A percentile compares a stretch with the other conserved stretches of the same genome.
Evolutionary conservation across 2,797 vertebrate species (phyloP).

Genomic region (Chiloscyllium punctatum): DNA sequence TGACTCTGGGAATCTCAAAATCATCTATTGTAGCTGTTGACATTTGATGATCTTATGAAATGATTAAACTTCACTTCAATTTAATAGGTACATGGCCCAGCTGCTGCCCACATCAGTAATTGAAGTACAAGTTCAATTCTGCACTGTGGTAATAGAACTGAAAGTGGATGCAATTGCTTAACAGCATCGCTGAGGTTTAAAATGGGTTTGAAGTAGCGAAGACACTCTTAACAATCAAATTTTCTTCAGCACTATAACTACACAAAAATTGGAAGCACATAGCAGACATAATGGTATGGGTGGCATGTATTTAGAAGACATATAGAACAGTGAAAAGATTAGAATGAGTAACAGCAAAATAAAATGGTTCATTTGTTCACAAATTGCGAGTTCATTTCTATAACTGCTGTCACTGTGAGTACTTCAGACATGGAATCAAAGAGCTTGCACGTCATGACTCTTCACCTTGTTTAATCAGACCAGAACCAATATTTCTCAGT

Average conservation of each 20-base stretch:
- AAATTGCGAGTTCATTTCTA: neutral
- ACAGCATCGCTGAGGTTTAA: conserved; percentile 24
- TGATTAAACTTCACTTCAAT: conserved; percentile 30
- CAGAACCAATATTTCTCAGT: neutral
- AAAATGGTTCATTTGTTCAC: neutral
- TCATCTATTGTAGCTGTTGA: conserved; percentile 28
- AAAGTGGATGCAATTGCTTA: conserved; percentile 30
- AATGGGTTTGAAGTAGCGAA: conserved; percentile 6
- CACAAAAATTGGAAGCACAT: neutral
- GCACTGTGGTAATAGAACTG: conserved; percentile 26
- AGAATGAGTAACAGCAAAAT: neutral
- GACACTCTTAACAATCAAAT: neutral
- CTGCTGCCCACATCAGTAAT: conserved; percentile 10
- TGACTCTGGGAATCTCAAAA: conserved; percentile 17
- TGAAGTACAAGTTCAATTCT: conserved; percentile 27
- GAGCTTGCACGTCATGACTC: neutral
- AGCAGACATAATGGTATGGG: neutral
- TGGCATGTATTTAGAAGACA: neutral
- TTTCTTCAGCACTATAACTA: neutral
- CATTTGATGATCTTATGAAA: conserved; percentile 37
- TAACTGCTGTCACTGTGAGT: neutral
- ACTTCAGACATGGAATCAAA: neutral
- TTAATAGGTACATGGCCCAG: conserved; percentile 28
- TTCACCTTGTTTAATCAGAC: neutral
- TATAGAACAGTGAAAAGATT: neutral